Conservation (phyloP, 2,113 vertebrate species). For the Pogona vitticeps region DNA sequence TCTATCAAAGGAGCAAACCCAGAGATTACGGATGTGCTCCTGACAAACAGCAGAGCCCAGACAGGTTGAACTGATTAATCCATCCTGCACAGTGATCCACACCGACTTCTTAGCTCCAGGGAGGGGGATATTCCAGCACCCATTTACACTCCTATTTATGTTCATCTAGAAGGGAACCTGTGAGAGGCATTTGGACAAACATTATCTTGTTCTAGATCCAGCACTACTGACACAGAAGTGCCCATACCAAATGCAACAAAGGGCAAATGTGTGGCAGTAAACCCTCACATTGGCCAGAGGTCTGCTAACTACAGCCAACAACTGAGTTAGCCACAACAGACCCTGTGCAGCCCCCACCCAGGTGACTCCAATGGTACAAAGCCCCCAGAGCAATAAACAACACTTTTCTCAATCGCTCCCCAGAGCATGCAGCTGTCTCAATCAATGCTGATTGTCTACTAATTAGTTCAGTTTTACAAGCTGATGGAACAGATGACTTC, state of each 20-base stretch:
- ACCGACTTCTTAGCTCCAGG: background rate
- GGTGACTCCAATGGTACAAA: conserved; percentile 51
- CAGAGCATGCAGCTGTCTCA: conserved; percentile 77
- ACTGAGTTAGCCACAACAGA: background rate
- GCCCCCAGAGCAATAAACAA: conserved; percentile 58
- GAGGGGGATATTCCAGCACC: background rate
- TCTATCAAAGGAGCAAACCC: background rate
- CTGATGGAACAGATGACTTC: conserved; percentile 86
- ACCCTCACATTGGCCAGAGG: background rate
- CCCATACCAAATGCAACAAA: background rate
- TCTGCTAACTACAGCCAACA: too few species aligned
- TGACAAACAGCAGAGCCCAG: background rate
- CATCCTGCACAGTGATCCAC: background rate
- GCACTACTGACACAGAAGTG: too few species aligned
- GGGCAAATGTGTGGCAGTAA: background rate
- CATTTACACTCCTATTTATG: background rate
- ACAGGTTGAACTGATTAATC: background rate
- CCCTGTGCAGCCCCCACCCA: conserved; percentile 60
- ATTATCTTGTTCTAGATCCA: background rate
- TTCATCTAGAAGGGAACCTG: too few species aligned
- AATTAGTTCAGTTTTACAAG: conserved; percentile 81
- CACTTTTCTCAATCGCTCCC: conserved; percentile 52
- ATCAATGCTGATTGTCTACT: conserved; percentile 82
- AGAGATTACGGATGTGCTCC: background rate
- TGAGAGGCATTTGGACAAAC: background rate